phyloP scores from a whole-genome alignment of 1,140 invertebrate genomes.

The Atta cephalotes region DNA sequence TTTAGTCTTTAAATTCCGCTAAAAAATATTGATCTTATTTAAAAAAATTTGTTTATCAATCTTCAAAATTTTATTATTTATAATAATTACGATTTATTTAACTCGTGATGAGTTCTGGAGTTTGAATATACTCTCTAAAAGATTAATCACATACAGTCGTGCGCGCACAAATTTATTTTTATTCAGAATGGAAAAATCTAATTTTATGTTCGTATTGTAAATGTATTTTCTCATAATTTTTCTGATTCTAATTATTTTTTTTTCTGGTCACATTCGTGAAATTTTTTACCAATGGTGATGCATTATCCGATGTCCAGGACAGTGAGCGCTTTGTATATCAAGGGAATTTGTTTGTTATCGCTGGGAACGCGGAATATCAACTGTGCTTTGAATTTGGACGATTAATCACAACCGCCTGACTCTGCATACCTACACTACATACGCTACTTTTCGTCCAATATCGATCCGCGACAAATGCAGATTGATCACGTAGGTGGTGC shows the following conservation, averaged over 20 bases:
- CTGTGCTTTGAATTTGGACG: conserved; percentile 51
- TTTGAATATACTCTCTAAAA: not conserved
- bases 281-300: conserved; percentile 42
- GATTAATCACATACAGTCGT: not conserved
- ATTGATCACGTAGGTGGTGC: conserved; percentile 56
- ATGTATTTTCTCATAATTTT: conserved; percentile 31
- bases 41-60: not conserved
- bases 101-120: no score
- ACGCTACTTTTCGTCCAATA: conserved; percentile 10
- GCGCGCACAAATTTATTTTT: not conserved
- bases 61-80: not conserved
- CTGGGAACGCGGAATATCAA: conserved; percentile 49
- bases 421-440: conserved; percentile 17
- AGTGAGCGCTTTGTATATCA: conserved; percentile 42
- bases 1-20: not conserved
- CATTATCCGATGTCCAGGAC: conserved; percentile 49
- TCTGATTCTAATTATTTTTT: not conserved
- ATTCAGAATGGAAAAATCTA: not conserved
- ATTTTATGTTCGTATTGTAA: not conserved
- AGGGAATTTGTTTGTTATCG: conserved; percentile 60
- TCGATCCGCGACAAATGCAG: conserved; percentile 58
- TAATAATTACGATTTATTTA: not conserved
- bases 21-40: not conserved
- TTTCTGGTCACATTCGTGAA: not conserved
- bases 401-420: conserved; percentile 56